Conservation (phyloP, 1,140 invertebrate genomes). For the Anoplolepis gracilipes region DNA sequence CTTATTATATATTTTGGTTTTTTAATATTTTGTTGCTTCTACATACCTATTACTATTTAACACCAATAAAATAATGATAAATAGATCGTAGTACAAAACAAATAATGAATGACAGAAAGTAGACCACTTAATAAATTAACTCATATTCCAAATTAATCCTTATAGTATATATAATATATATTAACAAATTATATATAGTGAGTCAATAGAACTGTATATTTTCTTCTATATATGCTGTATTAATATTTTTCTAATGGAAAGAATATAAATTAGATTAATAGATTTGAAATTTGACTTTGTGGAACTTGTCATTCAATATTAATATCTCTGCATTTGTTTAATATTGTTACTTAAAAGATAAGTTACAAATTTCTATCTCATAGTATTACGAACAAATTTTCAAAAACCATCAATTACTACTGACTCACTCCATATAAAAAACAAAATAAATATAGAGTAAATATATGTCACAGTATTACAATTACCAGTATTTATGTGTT, state of each 20-base stretch:
- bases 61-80: background rate
- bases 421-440: background rate
- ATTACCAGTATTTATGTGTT: constrained; percentile 80
- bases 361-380: background rate
- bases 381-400: background rate
- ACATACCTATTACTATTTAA: background rate
- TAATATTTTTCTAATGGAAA: background rate
- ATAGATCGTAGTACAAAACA: background rate
- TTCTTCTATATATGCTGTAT: background rate
- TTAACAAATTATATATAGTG: background rate
- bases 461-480: background rate
- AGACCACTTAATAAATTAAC: background rate
- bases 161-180: background rate
- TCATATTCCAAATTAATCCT: background rate
- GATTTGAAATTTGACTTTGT: background rate
- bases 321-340: background rate
- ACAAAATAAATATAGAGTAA: background rate
- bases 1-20: background rate
- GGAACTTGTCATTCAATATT: background rate
- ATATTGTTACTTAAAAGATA: background rate
- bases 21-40: background rate
- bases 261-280: background rate
- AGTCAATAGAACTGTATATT: background rate
- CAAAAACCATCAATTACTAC: background rate
- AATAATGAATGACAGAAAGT: background rate